Evolutionary conservation across 2,888 invertebrate genomes (phyloP).

Genomic region (Agrotis segetum): DNA sequence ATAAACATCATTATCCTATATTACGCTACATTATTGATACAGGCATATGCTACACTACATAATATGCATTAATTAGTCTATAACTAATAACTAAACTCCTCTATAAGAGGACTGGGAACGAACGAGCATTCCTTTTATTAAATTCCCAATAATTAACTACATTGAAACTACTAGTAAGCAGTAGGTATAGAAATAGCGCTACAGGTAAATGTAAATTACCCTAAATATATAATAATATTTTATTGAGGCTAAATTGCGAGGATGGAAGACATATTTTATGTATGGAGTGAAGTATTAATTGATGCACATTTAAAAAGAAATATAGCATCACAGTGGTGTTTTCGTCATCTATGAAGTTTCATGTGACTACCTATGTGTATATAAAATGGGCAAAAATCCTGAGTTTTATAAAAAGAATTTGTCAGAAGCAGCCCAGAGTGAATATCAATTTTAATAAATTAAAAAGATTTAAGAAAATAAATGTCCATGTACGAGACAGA

Average conservation of each 20-base stretch:
- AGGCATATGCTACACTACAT: constrained; percentile 36
- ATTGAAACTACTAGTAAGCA: constrained; percentile 7
- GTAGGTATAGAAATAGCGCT: background rate
- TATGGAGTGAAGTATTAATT: background rate
- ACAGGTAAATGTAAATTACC: constrained; percentile 12
- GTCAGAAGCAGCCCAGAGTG: too few relatives aligned
- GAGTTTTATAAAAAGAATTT: too few relatives aligned
- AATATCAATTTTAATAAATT: too few relatives aligned
- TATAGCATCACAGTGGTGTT: too few relatives aligned
- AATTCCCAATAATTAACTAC: constrained; percentile 7
- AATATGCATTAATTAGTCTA: constrained; percentile 44
- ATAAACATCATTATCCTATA: constrained; percentile 59
- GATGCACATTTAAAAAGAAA: too few relatives aligned
- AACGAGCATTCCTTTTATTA: constrained; percentile 44
- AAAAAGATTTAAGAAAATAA: too few relatives aligned
- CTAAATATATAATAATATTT: constrained; percentile 1
- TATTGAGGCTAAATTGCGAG: background rate
- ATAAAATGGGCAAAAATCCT: too few relatives aligned
- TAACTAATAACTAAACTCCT: constrained; percentile 38
- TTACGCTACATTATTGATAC: constrained; percentile 47
- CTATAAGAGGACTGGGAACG: constrained; percentile 50
- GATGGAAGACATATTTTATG: background rate
- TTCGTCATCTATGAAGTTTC: too few relatives aligned
- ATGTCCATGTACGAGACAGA: too few relatives aligned
- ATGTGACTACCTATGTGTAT: too few relatives aligned